Evolutionary conservation across 2,888 invertebrate genomes (phyloP), one percentile per base, ranked within the genome.

Genomic region (Dolomedes plantarius): DNA sequence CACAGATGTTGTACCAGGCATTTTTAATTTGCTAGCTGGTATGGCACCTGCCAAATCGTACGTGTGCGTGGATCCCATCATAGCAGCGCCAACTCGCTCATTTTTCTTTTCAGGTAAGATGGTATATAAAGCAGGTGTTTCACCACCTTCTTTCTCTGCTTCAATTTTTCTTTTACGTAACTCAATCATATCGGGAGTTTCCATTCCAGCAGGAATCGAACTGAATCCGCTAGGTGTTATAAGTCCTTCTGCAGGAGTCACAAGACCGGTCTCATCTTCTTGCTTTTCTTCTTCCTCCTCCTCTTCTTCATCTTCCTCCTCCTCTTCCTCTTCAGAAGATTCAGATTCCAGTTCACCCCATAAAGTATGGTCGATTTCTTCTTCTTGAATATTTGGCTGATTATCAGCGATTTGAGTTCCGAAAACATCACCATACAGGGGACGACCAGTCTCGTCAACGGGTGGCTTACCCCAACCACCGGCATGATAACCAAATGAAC

Each of bases 391-490:
- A 50, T 93, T 93, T 88, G 93, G 93, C 94, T 73, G 90, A 89
- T 87, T 80, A 0, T 83, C 83, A 28, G 85, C 62, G 16, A 85
- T 89, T 77, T 90, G 90, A 16, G 96, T 95, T 5, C 99, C 99
- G 91, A 99, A 99, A 1, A 99, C 99, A 92, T 99, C 99, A 0
- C 99, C 99, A 91, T 99, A 99, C 0, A 99, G 92, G 0, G 99
- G 99, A 91, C 98, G 96, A 46, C 99, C 99, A 88, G 95, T 95
- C 92, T 99, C 99, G 92, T 99, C 99, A 0, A 99, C 99, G 0
- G 99, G 99, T 13, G 99, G 99, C 91, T 99, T 99, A 86, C 99
- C 99, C 99, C 99, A 99, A 31, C 99, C 99, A 50, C 98, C 99
- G 0, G 99, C 98, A 92, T 99, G 99, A 92, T 99, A 99, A 23